phyloP scores from a whole-genome alignment of 2,888 invertebrate genomes.

The Pediacus dermestoides region DNA sequence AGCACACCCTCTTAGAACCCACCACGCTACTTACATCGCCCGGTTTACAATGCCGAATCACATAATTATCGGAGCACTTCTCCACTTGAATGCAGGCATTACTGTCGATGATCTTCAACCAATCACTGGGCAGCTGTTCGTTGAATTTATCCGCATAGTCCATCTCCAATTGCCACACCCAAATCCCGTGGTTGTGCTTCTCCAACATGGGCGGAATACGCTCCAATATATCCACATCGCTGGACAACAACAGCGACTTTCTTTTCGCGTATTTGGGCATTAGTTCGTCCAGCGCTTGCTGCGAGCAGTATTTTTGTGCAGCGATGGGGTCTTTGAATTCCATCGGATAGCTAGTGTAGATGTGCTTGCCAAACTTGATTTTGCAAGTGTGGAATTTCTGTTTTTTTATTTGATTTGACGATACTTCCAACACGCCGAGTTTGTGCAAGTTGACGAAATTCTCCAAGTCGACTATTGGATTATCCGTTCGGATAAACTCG shows the following conservation, averaged over 20 bases:
- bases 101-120: slow-evolving; percentile 61
- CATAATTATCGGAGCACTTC: slow-evolving; percentile 36
- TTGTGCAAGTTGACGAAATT: slow-evolving; percentile 35
- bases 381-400: slow-evolving; percentile 33
- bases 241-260: slow-evolving; percentile 34
- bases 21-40: slow-evolving; percentile 46
- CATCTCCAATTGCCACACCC: slow-evolving; percentile 50
- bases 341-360: slow-evolving; percentile 50
- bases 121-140: slow-evolving; percentile 66
- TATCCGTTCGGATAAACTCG: slow-evolving; percentile 31
- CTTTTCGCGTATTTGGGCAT: slow-evolving; percentile 35
- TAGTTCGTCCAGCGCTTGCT: slow-evolving; percentile 45
- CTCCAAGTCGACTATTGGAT: slow-evolving; percentile 36
- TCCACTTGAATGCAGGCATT: slow-evolving; percentile 57
- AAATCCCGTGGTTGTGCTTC: slow-evolving; percentile 44
- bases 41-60: slow-evolving; percentile 42
- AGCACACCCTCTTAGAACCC: no score
- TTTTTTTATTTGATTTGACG: slow-evolving; percentile 17
- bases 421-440: slow-evolving; percentile 33
- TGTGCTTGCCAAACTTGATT: slow-evolving; percentile 43
- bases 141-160: slow-evolving; percentile 58
- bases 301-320: slow-evolving; percentile 49
- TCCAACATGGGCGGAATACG: slow-evolving; percentile 49
- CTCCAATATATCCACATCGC: slow-evolving; percentile 37
- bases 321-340: slow-evolving; percentile 44